These are phyloP conservation scores for Solea senegalensis DNA, from an alignment of 2,113 vertebrate species.

Conservation along the genomic window DNA sequence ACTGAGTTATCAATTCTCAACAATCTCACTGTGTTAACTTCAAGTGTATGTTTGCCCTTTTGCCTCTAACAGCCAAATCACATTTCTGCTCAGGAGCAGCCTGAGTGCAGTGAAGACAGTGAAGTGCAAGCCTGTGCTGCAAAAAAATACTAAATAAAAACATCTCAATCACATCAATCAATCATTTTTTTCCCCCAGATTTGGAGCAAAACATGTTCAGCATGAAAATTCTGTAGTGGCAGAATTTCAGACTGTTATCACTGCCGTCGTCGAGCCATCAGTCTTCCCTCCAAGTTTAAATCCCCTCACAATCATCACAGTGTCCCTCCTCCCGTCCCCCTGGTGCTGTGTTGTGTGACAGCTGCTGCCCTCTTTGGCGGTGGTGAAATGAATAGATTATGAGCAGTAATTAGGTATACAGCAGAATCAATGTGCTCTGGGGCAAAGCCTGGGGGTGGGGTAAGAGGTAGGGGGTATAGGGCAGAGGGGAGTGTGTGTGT, in stretches of 20 bases:
- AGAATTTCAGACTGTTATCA: constrained; percentile 17
- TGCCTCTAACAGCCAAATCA: constrained; percentile 51
- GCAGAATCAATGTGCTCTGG: constrained; percentile 99
- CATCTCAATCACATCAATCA: constrained; percentile 30
- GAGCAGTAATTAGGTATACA: constrained; percentile 99
- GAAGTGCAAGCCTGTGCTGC: constrained; percentile 16
- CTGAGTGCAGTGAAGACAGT: constrained; percentile 16
- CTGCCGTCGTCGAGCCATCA: constrained; percentile 22
- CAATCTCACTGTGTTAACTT: constrained; percentile 28
- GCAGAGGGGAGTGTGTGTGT: constrained; percentile 17
- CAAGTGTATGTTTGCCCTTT: constrained; percentile 26
- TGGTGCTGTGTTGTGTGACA: constrained; percentile 86
- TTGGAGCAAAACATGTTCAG: constrained; percentile 23
- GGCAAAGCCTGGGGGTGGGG: constrained; percentile 91
- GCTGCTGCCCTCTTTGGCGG: constrained; percentile 96
- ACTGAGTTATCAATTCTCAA: constrained; percentile 20
- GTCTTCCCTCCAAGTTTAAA: constrained; percentile 39
- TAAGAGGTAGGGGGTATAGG: constrained; percentile 72
- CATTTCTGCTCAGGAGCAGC: constrained; percentile 26
- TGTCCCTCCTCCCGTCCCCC: constrained; percentile 47
- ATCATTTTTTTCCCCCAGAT: neutral
- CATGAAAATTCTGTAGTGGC: neutral
- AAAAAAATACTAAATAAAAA: constrained; percentile 13
- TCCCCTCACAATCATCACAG: constrained; percentile 30
- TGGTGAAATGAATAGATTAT: constrained; percentile 99